Evolutionary conservation across 2,888 invertebrate species (phyloP).

Genomic region (Caenorhabditis doughertyi): DNA sequence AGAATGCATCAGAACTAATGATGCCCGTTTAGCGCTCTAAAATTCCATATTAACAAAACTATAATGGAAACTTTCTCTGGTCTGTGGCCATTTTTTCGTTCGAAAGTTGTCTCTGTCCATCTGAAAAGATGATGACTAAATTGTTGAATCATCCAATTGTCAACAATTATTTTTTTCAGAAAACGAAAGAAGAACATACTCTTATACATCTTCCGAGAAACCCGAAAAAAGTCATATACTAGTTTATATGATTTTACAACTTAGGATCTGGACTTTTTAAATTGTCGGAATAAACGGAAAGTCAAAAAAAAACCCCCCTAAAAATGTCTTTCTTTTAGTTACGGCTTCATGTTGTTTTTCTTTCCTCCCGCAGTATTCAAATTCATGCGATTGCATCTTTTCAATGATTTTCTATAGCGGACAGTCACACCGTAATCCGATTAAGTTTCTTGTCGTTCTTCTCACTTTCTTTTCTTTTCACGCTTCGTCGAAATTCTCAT

Average conservation of each 20-base stretch:
- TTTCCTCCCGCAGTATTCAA: slow-evolving; percentile 20
- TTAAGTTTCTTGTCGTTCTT: slow-evolving; percentile 48
- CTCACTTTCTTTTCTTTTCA: slow-evolving; percentile 43
- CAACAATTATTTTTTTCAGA: not conserved
- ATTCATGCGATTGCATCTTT: slow-evolving; percentile 30
- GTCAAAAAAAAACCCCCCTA: too few species aligned
- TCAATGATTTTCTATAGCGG: slow-evolving; percentile 22
- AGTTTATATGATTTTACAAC: too few species aligned
- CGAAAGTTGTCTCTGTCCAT: not conserved
- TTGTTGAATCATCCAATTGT: not conserved
- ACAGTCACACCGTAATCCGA: slow-evolving; percentile 56
- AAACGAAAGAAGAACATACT: not conserved
- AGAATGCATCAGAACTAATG: too few species aligned
- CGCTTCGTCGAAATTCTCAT: slow-evolving; percentile 38
- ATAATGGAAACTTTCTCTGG: too few species aligned
- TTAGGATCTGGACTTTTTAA: too few species aligned
- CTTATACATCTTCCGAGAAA: too few species aligned
- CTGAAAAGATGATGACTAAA: slow-evolving; percentile 12
- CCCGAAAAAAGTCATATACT: too few species aligned
- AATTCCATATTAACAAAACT: too few species aligned
- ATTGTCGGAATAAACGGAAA: too few species aligned
- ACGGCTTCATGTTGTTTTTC: slow-evolving; percentile 8
- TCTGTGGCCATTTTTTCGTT: not conserved
- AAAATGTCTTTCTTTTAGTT: not conserved
- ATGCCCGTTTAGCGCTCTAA: too few species aligned